A percentile compares a stretch with the other conserved stretches of the same genome.
These are phyloP conservation scores for Watsonalla cultraria DNA, from an alignment of 2,888 invertebrate genomes.

Conservation along the genomic window DNA sequence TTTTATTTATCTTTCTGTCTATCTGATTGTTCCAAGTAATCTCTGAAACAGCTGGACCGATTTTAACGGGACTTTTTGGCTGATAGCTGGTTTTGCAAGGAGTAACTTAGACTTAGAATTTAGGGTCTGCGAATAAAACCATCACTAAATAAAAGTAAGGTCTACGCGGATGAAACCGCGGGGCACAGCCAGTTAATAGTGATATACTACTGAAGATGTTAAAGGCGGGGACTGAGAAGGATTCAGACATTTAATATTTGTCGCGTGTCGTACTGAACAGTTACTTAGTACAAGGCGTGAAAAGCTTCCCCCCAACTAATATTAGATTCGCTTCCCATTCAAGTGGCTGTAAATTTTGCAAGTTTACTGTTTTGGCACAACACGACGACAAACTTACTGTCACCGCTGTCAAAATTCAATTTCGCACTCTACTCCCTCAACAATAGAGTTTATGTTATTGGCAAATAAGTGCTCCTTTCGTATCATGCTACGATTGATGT, in stretches of 20 bases:
- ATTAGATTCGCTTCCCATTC: slow-evolving; percentile 55
- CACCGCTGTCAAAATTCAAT: slow-evolving; percentile 38
- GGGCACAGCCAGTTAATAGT: no score
- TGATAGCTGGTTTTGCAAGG: no score
- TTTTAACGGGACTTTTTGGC: no score
- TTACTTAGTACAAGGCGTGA: slow-evolving; percentile 26
- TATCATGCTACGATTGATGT: no score
- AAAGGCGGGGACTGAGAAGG: slow-evolving; percentile 5
- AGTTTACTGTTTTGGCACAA: slow-evolving; percentile 57
- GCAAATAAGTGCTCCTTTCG: no score
- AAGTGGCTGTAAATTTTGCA: slow-evolving; percentile 48
- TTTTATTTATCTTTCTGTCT: no score
- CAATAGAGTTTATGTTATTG: background rate
- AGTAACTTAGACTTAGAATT: no score
- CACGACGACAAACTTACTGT: slow-evolving; percentile 46
- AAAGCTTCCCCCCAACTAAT: slow-evolving; percentile 43
- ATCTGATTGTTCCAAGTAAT: no score
- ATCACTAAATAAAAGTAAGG: no score
- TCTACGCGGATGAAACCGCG: no score
- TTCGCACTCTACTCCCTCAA: slow-evolving; percentile 24
- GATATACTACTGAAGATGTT: background rate
- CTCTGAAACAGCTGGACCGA: no score
- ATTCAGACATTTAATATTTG: slow-evolving; percentile 21
- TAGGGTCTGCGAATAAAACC: no score
- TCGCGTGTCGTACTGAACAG: slow-evolving; percentile 22